phyloP scores from a whole-genome alignment of 2,113 vertebrate genomes.

The Catagonus wagneri region DNA sequence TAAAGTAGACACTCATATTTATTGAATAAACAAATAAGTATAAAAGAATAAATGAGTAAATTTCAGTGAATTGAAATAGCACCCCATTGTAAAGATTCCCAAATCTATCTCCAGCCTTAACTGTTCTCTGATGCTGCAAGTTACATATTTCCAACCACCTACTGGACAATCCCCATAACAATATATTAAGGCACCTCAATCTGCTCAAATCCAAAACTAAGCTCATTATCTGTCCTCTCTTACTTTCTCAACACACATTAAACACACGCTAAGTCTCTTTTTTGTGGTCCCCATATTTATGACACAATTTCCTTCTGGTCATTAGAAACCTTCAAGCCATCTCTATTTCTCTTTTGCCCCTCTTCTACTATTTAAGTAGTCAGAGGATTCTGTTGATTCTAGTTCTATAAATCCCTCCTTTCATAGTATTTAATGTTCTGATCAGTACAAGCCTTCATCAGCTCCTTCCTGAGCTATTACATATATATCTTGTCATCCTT shows the following conservation, averaged over 20 bases:
- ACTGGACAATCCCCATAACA: not conserved
- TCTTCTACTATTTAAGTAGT: not conserved
- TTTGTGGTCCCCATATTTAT: not conserved
- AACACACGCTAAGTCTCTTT: not conserved
- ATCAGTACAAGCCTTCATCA: not conserved
- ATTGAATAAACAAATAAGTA: not conserved
- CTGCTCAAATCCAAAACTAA: not conserved
- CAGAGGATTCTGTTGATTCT: not conserved
- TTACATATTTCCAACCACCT: not conserved
- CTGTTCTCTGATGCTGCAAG: not conserved
- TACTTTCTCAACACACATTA: constrained; percentile 4
- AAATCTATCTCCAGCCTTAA: not conserved
- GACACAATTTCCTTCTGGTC: not conserved
- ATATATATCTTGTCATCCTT: not conserved
- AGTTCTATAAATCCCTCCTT: not conserved
- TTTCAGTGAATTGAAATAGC: not conserved
- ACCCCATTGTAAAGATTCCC: not conserved
- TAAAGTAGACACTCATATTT: constrained; percentile 12
- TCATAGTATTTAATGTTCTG: not conserved
- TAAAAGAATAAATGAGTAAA: not conserved
- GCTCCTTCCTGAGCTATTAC: not conserved
- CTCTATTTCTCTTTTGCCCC: not conserved
- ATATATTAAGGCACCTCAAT: not conserved
- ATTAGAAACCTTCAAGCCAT: not conserved
- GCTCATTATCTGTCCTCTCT: not conserved